Percentiles rank a stretch among this genome's conserved stretches.
phyloP scores from a whole-genome alignment of 2,113 vertebrate species.

The Nerophis lumbriciformis region DNA sequence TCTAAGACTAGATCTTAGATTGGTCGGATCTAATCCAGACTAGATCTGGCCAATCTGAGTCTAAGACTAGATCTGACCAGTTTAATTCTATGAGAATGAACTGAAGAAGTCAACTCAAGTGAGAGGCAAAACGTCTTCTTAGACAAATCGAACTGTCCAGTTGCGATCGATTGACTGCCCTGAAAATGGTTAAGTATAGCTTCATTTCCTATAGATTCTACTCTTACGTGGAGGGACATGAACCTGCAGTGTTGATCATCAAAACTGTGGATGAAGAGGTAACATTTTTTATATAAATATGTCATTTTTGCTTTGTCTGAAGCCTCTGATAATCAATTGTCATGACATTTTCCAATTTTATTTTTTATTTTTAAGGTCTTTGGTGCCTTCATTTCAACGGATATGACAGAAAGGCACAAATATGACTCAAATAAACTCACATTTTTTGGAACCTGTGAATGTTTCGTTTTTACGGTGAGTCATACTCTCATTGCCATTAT shows the following conservation, averaged over 20 bases:
- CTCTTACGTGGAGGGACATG: constrained; percentile 71
- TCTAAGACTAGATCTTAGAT: too few species aligned
- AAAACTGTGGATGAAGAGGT: constrained; percentile 77
- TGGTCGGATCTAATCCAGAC: too few species aligned
- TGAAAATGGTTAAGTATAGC: constrained; percentile 6
- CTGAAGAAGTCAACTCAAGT: too few species aligned
- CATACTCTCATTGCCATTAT: not conserved
- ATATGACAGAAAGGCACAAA: constrained; percentile 74
- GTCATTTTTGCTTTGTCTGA: constrained; percentile 3
- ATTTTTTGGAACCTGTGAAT: constrained; percentile 84
- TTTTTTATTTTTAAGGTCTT: constrained; percentile 67
- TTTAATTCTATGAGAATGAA: too few species aligned
- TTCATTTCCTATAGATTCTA: constrained; percentile 68
- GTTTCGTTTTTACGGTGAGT: constrained; percentile 84
- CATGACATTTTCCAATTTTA: not conserved
- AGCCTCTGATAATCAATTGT: not conserved
- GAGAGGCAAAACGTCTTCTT: too few species aligned
- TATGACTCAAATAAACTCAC: constrained; percentile 34
- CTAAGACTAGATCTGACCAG: too few species aligned
- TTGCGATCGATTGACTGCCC: too few species aligned
- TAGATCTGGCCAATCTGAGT: too few species aligned
- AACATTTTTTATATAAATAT: not conserved
- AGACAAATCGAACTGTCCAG: too few species aligned
- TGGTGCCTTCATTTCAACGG: constrained; percentile 80
- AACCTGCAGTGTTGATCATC: constrained; percentile 74